These are phyloP conservation scores for Drosophila kohkoa DNA, from an alignment of 1,140 invertebrate species.

Conservation along the genomic window DNA sequence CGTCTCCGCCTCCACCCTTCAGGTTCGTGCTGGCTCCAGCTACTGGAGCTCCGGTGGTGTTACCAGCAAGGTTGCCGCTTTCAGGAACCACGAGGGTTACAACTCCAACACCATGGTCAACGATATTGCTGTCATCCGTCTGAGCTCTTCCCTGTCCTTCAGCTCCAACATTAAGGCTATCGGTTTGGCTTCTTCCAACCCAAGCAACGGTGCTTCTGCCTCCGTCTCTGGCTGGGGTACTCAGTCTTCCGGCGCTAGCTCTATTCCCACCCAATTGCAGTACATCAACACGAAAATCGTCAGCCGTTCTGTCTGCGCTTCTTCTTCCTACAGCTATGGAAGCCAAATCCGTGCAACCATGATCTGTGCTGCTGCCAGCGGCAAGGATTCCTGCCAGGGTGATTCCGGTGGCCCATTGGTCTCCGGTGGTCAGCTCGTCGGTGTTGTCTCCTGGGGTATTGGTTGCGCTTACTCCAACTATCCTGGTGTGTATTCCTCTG, in stretches of 20 bases:
- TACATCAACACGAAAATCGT: slow-evolving; percentile 69
- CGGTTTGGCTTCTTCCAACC: slow-evolving; percentile 62
- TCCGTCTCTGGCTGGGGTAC: slow-evolving; percentile 85
- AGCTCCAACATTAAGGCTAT: slow-evolving; percentile 79
- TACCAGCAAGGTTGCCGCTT: slow-evolving; percentile 37
- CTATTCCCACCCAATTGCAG: slow-evolving; percentile 55
- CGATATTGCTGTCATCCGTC: slow-evolving; percentile 86
- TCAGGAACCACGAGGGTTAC: slow-evolving; percentile 69
- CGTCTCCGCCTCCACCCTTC: slow-evolving; percentile 50
- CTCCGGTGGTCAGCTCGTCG: slow-evolving; percentile 72
- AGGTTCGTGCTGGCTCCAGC: slow-evolving; percentile 70
- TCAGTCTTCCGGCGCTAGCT: slow-evolving; percentile 47
- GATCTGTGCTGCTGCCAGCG: slow-evolving; percentile 83
- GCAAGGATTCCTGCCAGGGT: slow-evolving; percentile 73
- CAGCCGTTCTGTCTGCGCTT: slow-evolving; percentile 19
- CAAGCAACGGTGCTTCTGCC: slow-evolving; percentile 59
- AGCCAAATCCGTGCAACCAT: slow-evolving; percentile 65
- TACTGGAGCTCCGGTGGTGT: slow-evolving; percentile 66
- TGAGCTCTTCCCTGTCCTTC: slow-evolving; percentile 72
- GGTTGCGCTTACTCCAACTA: slow-evolving; percentile 54
- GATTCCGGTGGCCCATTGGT: slow-evolving; percentile 85
- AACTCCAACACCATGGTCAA: slow-evolving; percentile 80
- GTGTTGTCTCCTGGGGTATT: slow-evolving; percentile 88
- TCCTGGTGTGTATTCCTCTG: slow-evolving; percentile 88
- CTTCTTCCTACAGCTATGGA: slow-evolving; percentile 56